phyloP scores from a whole-genome alignment of 2,888 invertebrate species.

The Scaptomyza flava region DNA sequence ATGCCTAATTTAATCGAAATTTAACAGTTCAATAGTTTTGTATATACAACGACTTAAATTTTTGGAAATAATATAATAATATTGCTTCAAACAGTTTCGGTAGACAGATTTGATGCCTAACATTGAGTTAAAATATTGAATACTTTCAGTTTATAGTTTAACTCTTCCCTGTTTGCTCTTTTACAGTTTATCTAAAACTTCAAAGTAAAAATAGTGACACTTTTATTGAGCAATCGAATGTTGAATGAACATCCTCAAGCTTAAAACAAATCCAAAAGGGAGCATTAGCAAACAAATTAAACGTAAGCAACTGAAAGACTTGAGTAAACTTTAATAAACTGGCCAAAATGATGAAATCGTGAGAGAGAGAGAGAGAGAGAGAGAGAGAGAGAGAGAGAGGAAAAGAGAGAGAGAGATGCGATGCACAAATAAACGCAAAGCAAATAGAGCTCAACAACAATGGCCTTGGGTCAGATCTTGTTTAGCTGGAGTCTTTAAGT shows the following conservation, averaged over 20 bases:
- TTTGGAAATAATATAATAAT: no score
- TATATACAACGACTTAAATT: background rate
- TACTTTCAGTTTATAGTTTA: background rate
- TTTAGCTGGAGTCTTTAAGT: background rate
- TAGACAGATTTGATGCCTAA: background rate
- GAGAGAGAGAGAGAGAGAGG: background rate
- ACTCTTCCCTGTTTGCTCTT: background rate
- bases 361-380: background rate
- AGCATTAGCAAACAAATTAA: constrained; percentile 40
- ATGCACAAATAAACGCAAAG: constrained; percentile 29
- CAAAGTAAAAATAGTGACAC: constrained; percentile 7
- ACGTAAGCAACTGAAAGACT: constrained; percentile 56
- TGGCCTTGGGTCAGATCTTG: constrained; percentile 56
- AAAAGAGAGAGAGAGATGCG: constrained; percentile 12
- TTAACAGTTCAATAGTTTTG: background rate
- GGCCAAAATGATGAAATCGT: constrained; percentile 3
- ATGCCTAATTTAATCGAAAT: background rate
- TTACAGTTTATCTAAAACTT: constrained; percentile 10
- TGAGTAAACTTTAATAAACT: constrained; percentile 73
- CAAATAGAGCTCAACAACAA: constrained; percentile 50
- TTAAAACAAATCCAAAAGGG: constrained; percentile 5
- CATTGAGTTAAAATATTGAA: background rate
- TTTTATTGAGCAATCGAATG: constrained; percentile 50
- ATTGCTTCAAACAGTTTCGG: no score
- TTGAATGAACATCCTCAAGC: background rate